Evolutionary conservation across 37 sponge, comb jelly and placozoan genomes (phyloP).

Genomic region (Halichondria panicea): DNA sequence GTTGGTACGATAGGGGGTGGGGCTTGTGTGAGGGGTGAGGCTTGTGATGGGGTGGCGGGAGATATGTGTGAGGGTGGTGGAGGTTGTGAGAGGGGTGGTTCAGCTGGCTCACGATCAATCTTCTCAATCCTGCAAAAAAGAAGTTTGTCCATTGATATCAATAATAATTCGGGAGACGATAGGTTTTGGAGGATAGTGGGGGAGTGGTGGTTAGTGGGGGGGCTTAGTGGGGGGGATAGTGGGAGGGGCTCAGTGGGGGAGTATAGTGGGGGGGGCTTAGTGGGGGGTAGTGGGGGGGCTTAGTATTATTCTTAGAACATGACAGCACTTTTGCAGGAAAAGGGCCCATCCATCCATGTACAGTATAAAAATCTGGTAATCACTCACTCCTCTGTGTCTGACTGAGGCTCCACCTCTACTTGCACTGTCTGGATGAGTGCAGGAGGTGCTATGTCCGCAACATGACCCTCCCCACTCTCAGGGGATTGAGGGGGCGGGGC

Average conservation of each 20-base stretch:
- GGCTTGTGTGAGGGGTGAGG: too few species aligned
- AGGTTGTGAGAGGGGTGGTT: too few species aligned
- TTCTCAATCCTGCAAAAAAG: too few species aligned
- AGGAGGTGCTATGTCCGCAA: conserved; percentile 46
- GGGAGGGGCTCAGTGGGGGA: not conserved
- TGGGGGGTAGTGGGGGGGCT: not conserved
- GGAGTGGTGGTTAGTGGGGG: too few species aligned
- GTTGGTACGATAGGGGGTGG: too few species aligned
- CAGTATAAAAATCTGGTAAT: not conserved
- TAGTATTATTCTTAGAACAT: not conserved
- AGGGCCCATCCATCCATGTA: not conserved
- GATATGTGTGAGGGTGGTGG: not conserved
- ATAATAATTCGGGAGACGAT: too few species aligned
- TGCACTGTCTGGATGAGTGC: conserved; percentile 43
- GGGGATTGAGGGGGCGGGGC: not conserved
- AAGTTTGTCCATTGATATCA: too few species aligned
- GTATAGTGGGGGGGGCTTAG: not conserved
- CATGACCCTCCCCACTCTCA: conserved; percentile 2
- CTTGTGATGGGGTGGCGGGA: conserved; percentile 2
- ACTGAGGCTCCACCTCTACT: conserved; percentile 55
- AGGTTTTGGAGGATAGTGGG: too few species aligned
- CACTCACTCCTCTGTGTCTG: not conserved
- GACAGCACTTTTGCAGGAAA: too few species aligned
- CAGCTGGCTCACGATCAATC: too few species aligned
- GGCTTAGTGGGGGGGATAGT: too few species aligned